Evolutionary conservation across 1,140 invertebrate genomes (phyloP), one percentile per base, ranked within the genome.

Genomic region (Charaxes varanes): DNA sequence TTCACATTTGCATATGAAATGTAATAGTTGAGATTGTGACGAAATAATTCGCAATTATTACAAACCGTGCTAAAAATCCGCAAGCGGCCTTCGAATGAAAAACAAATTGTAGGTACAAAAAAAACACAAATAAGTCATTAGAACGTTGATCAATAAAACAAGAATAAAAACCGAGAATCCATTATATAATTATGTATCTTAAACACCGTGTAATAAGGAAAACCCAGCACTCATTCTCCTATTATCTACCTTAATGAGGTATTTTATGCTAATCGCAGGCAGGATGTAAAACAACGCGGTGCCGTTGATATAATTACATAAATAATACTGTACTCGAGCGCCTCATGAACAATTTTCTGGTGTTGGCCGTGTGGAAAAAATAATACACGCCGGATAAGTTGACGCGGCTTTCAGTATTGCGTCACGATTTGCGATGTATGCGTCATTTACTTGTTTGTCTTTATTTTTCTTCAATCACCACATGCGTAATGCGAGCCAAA

Each of bases 231-330:
- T 45, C 51, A 45, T 47, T 47, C 42, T 38, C 47, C 66, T 54
- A 69, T 76, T 72, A 74, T 74, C 62, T 66, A 57, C 33, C 46
- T 55, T 79, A 76, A 79, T 76, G 53, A 76, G 65, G 34, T 73
- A 68, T 70, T 73, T 80, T 69, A 80, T 77, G 68, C 55, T 77
- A 77, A 77, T 77, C 66, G 67, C 53, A 49, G 58, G 38, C 67
- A 72, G 74, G 74, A 73, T 69, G 64, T 65, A 58, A 57, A 44
- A 48, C 53, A 53, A 49, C 42, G 38, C 23, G 26, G 36, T 33
- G 27, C 51, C 42, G 52, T 51, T 66, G 63, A 70, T 73, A 73
- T 76, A 74, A 79, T 79, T 70, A 71, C 54, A 65, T 63, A 63
- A 67, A 62, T 64, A 60, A 52, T 46, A 47, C 17, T 42, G 36